phyloP scores from a whole-genome alignment of 2,888 invertebrate genomes.

The Balanococcus diminutus region DNA sequence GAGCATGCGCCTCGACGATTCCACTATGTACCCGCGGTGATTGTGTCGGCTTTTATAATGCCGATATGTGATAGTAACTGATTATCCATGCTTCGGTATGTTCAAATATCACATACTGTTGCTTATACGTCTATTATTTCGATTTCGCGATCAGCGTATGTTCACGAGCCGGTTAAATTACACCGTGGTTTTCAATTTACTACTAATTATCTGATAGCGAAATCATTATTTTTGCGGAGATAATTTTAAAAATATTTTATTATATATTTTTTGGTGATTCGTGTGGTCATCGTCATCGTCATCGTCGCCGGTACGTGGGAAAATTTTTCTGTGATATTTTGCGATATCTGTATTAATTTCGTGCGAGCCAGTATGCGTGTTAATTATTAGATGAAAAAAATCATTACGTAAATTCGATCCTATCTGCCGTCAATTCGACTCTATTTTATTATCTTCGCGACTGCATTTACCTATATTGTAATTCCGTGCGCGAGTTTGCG shows the following conservation, averaged over 20 bases:
- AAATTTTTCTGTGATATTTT: constrained; percentile 19
- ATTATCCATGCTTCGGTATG: constrained; percentile 53
- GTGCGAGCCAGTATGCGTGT: background rate
- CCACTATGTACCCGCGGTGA: background rate
- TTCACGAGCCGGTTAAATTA: constrained; percentile 7
- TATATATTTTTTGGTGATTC: background rate
- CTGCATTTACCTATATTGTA: background rate
- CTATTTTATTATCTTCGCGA: background rate
- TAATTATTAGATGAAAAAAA: background rate
- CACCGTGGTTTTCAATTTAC: background rate
- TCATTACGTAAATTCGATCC: background rate
- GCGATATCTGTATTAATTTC: background rate
- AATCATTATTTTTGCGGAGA: background rate
- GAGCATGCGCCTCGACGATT: constrained; percentile 49
- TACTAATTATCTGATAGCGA: background rate
- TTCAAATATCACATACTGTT: constrained; percentile 32
- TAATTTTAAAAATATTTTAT: background rate
- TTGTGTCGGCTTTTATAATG: constrained; percentile 48
- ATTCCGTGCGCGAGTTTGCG: background rate
- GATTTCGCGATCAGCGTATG: constrained; percentile 32
- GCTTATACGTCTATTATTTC: background rate
- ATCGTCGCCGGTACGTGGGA: background rate
- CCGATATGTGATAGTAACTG: constrained; percentile 54
- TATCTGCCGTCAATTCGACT: background rate
- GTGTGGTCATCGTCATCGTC: background rate